Conservation (phyloP, 2,113 vertebrate species). For the Brachirus orientalis region DNA sequence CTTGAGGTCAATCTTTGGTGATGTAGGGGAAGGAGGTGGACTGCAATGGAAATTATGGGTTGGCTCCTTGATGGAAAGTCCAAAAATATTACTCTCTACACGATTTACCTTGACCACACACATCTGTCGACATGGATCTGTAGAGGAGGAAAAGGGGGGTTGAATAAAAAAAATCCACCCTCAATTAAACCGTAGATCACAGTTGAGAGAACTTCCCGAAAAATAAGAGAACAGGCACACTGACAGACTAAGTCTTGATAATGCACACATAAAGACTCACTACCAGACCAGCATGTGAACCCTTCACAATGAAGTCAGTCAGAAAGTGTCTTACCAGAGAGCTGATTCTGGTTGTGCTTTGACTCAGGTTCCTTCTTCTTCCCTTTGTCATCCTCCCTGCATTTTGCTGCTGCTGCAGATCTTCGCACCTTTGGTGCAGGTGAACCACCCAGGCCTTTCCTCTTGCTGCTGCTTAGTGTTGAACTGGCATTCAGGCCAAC, state of each 20-base stretch:
- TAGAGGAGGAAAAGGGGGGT: constrained; percentile 13
- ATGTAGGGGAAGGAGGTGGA: constrained; percentile 17
- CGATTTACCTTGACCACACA: constrained; percentile 83
- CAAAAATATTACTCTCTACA: constrained; percentile 72
- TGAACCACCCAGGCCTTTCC: constrained; percentile 57
- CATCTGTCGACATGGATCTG: constrained; percentile 80
- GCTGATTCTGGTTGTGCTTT: constrained; percentile 63
- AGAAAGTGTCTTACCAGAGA: constrained; percentile 64
- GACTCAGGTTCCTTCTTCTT: constrained; percentile 57
- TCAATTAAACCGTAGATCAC: background rate
- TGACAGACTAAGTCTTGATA: background rate
- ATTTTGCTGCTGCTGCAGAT: constrained; percentile 36
- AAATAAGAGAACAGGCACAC: background rate
- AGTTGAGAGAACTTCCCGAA: constrained; percentile 1
- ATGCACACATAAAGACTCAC: background rate
- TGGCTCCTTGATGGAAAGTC: constrained; percentile 38
- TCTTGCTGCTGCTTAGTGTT: constrained; percentile 63
- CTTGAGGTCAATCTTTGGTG: constrained; percentile 39
- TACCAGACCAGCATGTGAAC: background rate
- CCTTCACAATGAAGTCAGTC: background rate
- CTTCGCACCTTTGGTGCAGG: constrained; percentile 61
- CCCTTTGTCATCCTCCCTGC: constrained; percentile 54
- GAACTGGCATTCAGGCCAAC: constrained; percentile 69
- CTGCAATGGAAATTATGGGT: constrained; percentile 27
- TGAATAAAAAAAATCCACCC: background rate